phyloP scores from a whole-genome alignment of 1,140 invertebrate species.

The Cotesia typhae region DNA sequence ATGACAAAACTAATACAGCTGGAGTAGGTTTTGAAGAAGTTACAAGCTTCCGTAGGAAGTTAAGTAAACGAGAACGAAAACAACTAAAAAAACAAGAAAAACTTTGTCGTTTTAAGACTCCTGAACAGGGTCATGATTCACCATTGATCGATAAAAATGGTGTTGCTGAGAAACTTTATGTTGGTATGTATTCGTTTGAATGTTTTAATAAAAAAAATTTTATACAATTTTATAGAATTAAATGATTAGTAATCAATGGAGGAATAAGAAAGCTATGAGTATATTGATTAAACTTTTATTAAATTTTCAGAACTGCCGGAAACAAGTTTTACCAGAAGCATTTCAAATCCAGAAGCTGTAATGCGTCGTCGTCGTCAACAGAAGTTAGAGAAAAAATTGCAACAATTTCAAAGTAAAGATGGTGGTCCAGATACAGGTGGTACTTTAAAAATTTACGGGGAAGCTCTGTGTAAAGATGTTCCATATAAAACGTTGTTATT shows the following conservation, averaged over 20 bases:
- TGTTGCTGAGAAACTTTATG: slow-evolving; percentile 92
- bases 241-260: no score
- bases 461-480: slow-evolving; percentile 94
- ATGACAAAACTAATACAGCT: slow-evolving; percentile 76
- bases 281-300: slow-evolving; percentile 26
- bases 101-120: slow-evolving; percentile 80
- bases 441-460: slow-evolving; percentile 97
- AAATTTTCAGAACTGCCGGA: slow-evolving; percentile 87
- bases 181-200: slow-evolving; percentile 67
- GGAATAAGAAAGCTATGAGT: no score
- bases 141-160: slow-evolving; percentile 82
- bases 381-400: slow-evolving; percentile 95
- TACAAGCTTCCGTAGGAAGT: slow-evolving; percentile 84
- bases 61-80: slow-evolving; percentile 99
- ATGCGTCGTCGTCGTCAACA: slow-evolving; percentile 97
- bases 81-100: slow-evolving; percentile 98
- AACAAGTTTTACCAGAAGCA: slow-evolving; percentile 97
- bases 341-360: slow-evolving; percentile 99
- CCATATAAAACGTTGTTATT: slow-evolving; percentile 98
- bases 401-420: slow-evolving; percentile 93
- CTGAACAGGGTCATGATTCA: slow-evolving; percentile 72
- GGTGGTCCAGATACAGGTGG: slow-evolving; percentile 94
- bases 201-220: not conserved
- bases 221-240: no score
- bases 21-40: slow-evolving; percentile 71